Conservation (phyloP, 1,140 invertebrate genomes). For the Polypedilum vanderplanki region DNA sequence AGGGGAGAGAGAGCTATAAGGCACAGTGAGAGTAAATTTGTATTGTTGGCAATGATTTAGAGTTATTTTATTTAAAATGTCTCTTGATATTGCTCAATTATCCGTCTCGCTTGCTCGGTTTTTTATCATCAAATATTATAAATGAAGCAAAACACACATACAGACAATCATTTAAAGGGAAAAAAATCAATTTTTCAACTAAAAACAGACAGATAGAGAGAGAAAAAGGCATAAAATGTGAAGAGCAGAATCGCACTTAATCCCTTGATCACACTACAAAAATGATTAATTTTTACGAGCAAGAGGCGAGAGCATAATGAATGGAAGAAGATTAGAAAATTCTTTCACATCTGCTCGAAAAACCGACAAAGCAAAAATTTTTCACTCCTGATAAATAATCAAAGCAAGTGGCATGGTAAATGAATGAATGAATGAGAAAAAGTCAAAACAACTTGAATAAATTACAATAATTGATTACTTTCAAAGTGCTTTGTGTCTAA, state of each 20-base stretch:
- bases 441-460: constrained; percentile 19
- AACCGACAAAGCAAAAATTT: background rate
- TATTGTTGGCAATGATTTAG: background rate
- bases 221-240: background rate
- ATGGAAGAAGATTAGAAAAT: constrained; percentile 24
- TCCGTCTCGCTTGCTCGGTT: background rate
- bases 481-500: background rate
- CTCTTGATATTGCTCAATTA: background rate
- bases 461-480: constrained; percentile 17
- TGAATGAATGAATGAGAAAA: constrained; percentile 1
- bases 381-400: too few relatives aligned
- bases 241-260: background rate
- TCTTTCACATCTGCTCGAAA: constrained; percentile 11
- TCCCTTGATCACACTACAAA: constrained; percentile 27
- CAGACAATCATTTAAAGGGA: background rate
- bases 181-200: constrained; percentile 21
- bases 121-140: constrained; percentile 26
- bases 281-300: constrained; percentile 24
- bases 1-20: background rate
- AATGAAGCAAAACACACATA: background rate
- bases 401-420: background rate
- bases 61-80: background rate
- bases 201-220: background rate
- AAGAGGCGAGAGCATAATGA: background rate
- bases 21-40: background rate